Percentiles rank a stretch among this genome's conserved stretches.
phyloP scores from a whole-genome alignment of 2,113 vertebrate genomes.

The Neoarius graeffei region DNA sequence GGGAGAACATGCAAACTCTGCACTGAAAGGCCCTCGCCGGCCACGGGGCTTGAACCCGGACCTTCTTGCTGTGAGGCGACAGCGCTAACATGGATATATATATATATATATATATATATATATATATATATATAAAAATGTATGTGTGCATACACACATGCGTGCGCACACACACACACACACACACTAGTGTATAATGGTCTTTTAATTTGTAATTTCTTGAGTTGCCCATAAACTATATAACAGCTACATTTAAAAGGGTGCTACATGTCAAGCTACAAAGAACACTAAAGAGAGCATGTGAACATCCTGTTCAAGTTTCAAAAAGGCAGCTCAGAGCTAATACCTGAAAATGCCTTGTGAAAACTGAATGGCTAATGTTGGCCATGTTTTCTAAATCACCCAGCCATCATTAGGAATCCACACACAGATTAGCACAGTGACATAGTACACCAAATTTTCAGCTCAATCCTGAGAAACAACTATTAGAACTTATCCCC shows the following conservation, averaged over 20 bases:
- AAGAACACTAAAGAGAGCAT: neutral
- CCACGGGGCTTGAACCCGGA: too few relatives aligned
- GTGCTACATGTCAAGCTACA: neutral
- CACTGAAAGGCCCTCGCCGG: too few relatives aligned
- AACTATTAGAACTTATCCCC: neutral
- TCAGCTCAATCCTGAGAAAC: neutral
- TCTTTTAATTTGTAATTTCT: neutral
- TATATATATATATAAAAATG: too few relatives aligned
- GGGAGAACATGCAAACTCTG: too few relatives aligned
- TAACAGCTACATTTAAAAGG: neutral
- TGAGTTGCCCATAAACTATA: neutral
- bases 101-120: too few relatives aligned
- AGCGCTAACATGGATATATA: too few relatives aligned
- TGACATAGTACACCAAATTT: neutral
- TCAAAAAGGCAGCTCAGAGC: neutral
- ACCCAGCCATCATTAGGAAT: neutral
- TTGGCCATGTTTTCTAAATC: neutral
- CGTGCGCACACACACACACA: too few relatives aligned
- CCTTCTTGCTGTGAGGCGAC: too few relatives aligned
- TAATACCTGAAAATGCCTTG: neutral
- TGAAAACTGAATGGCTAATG: neutral
- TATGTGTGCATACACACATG: too few relatives aligned
- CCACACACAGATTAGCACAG: neutral
- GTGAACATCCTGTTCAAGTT: neutral
- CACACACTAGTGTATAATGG: neutral